Evolutionary conservation across 1,140 invertebrate species (phyloP).

Genomic region (Hylaeus volcanicus): DNA sequence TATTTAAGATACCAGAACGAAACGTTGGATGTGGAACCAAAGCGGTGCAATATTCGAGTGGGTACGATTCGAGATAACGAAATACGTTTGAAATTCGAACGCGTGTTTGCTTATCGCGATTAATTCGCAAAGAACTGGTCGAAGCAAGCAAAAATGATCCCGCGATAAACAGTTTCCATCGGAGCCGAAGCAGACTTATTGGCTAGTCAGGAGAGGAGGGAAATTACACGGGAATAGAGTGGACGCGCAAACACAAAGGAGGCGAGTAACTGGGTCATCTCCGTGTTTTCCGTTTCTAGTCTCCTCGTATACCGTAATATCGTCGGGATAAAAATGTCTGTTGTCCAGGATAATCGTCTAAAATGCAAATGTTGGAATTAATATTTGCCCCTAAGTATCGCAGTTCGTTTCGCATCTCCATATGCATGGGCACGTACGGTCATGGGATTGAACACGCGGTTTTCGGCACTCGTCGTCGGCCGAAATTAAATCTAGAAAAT

Average conservation of each 20-base stretch:
- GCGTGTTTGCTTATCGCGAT: background rate
- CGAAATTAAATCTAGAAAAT: conserved; percentile 42
- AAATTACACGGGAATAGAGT: background rate
- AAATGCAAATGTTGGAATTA: conserved; percentile 63
- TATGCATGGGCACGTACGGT: background rate
- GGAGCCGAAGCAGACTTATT: background rate
- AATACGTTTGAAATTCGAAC: too few species aligned
- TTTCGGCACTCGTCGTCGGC: background rate
- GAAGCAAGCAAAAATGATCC: background rate
- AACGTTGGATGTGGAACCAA: too few species aligned
- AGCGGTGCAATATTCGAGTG: too few species aligned
- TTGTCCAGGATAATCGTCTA: conserved; percentile 38
- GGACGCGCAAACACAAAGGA: background rate
- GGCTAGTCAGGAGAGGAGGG: background rate
- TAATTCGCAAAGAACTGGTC: background rate
- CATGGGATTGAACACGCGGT: conserved; percentile 26
- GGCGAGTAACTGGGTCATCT: background rate
- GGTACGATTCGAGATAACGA: too few species aligned
- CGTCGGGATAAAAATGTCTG: conserved; percentile 40
- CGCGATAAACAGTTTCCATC: background rate
- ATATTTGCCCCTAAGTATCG: conserved; percentile 44
- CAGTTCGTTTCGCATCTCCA: conserved; percentile 29
- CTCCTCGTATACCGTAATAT: conserved; percentile 14
- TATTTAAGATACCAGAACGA: too few species aligned
- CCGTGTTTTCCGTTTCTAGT: background rate